Evolutionary conservation across 2,797 vertebrate species (phyloP), one percentile per base, ranked within the genome.

Genomic region (Zalophus californianus): DNA sequence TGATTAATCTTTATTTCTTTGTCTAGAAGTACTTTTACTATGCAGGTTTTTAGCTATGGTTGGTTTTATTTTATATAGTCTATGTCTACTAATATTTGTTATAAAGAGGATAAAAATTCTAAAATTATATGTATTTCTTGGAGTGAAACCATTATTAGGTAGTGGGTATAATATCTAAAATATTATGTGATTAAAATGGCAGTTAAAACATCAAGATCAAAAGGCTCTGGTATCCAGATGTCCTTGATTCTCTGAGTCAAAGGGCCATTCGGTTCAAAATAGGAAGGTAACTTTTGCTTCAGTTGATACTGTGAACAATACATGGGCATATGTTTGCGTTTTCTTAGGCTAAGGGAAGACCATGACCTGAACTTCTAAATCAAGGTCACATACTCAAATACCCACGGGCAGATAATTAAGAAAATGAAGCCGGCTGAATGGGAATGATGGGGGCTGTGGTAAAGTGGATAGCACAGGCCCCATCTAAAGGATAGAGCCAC

Each of bases 261-360:
- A 92, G 50, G 12, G 2, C 3, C 25, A 79, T 32, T 77, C 20
- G 27, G 13, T 89, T 82, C 62, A 54, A 95, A 94, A 91, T 68
- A 90, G 21, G 75, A 72, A 84, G 27, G 20, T 44, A 92, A 90
- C 93, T 38, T 85, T 88, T 94, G 21, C 35, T 88, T 93, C 73
- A 25, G 2, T 91, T 91, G 50, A 89, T 25, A 91, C 23, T 73
- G 4, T 79, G 50, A 90, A 82, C 12, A 95, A 88, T 54, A 88
- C 13, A 18, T 58, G 56, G 60, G 18, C 29, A 78, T 73, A 77
- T 90, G 14, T 64, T 86, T 86, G 48, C n/a, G 18, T 38, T 93
- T 93, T 96, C 75, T 94, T 60, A 91, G 60, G 50, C 78, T 88
- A n/a, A 93, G 44, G 93, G 29, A 44, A 97, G 44, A 97, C 15